A percentile compares a stretch with the other conserved stretches of the same genome.
phyloP scores from a whole-genome alignment of 2,113 vertebrate species.

The Hypanus sabinus region DNA sequence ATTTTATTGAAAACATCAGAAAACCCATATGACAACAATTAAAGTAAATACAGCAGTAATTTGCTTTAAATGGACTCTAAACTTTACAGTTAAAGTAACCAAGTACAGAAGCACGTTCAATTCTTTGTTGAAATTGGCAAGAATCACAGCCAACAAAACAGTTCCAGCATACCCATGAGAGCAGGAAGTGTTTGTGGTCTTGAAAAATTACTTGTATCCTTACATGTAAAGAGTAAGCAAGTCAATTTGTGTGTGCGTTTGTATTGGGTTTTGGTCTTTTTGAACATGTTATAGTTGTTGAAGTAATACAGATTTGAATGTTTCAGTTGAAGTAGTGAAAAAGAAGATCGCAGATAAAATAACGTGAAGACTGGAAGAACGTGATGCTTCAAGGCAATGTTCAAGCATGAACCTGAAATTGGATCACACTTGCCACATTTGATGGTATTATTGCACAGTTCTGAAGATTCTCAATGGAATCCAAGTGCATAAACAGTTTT shows the following conservation, averaged over 20 bases:
- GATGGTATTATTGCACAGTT: not conserved
- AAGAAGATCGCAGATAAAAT: not conserved
- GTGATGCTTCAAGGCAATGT: not conserved
- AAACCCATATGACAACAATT: conserved; percentile 32
- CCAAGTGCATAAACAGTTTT: not conserved
- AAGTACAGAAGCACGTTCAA: conserved; percentile 17
- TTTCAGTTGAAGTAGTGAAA: not conserved
- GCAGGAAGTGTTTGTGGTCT: not conserved
- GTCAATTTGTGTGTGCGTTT: not conserved
- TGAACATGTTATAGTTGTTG: not conserved
- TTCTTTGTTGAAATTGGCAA: conserved; percentile 34
- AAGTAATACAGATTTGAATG: not conserved
- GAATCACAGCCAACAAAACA: not conserved
- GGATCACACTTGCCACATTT: not conserved
- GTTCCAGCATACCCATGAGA: not conserved
- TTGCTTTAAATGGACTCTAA: conserved; percentile 33
- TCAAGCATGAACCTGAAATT: not conserved
- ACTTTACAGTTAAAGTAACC: conserved; percentile 23
- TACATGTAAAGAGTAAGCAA: not conserved
- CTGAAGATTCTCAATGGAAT: not conserved
- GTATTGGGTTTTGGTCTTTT: not conserved
- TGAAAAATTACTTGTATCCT: conserved; percentile 9
- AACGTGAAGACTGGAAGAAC: not conserved
- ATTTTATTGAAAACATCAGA: conserved; percentile 32
- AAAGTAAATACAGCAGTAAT: conserved; percentile 31